Percentiles rank a stretch among this genome's conserved stretches.
Conservation (phyloP, 2,113 vertebrate genomes). For the Xerus inauris region DNA sequence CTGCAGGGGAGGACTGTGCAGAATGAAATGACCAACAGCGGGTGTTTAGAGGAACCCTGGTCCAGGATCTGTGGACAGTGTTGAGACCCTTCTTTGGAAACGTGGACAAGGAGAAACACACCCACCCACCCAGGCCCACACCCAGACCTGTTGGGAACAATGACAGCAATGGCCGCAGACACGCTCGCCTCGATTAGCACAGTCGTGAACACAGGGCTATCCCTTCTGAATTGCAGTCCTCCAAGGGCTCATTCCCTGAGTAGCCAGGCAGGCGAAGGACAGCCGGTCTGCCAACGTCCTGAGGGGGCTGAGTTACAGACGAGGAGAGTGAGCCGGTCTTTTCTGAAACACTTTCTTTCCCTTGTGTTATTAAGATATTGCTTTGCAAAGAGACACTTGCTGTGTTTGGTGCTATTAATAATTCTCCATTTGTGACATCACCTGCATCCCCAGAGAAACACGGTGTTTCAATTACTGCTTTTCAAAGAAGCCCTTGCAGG, state of each 20-base stretch:
- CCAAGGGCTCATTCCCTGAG: neutral
- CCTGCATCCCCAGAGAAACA: conserved; percentile 75
- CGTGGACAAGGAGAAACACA: neutral
- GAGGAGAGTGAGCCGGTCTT: conserved; percentile 52
- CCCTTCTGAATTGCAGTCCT: conserved; percentile 16
- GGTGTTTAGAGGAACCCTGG: neutral
- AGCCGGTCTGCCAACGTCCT: neutral
- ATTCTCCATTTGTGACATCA: conserved; percentile 76
- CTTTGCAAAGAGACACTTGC: conserved; percentile 73
- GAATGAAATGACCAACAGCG: fast-evolving
- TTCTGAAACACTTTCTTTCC: conserved; percentile 62
- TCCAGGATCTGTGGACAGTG: neutral
- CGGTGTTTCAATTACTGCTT: conserved; percentile 51
- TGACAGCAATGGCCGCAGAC: neutral
- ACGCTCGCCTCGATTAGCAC: conserved; percentile 39
- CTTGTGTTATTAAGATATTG: conserved; percentile 77
- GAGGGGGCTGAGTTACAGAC: conserved; percentile 53
- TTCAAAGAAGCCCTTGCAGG: conserved; percentile 19
- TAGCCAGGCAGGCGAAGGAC: conserved; percentile 48
- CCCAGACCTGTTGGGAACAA: neutral
- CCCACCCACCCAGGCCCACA: fast-evolving
- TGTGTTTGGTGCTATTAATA: conserved; percentile 81
- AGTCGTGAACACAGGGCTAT: conserved; percentile 29
- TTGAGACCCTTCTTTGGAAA: neutral
- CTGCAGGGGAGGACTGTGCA: fast-evolving